A percentile compares a stretch with the other conserved stretches of the same genome.
Conservation (phyloP, 2,113 vertebrate genomes). For the Ardeotis arabs region DNA sequence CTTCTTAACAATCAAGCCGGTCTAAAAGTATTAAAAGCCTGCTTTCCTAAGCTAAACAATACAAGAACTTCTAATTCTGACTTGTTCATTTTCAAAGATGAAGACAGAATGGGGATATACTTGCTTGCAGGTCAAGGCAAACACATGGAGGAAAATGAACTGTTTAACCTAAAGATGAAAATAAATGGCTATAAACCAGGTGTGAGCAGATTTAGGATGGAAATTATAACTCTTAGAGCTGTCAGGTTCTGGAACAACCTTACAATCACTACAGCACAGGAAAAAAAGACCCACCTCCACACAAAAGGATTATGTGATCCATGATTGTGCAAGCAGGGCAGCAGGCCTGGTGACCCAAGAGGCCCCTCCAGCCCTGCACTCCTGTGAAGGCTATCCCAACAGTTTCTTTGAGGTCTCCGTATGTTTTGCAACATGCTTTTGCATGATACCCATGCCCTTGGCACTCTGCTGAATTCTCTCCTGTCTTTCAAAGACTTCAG, state of each 20-base stretch:
- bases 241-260: neutral
- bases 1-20: neutral
- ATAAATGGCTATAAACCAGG: constrained; percentile 2
- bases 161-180: constrained; percentile 10
- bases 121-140: constrained; percentile 11
- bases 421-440: neutral
- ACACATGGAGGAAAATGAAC: neutral
- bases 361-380: neutral
- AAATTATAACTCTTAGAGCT: neutral
- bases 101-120: neutral
- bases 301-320: neutral
- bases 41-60: constrained; percentile 23
- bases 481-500: neutral
- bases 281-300: neutral
- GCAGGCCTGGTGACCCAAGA: neutral
- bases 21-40: neutral
- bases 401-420: neutral
- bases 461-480: neutral
- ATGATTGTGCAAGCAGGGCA: neutral
- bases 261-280: neutral
- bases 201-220: neutral
- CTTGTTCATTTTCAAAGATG: constrained; percentile 16
- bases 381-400: neutral
- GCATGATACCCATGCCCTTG: neutral
- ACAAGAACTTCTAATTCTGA: constrained; percentile 21